phyloP scores from a whole-genome alignment of 2,888 invertebrate species.

The Chalcosyrphus nemorum region DNA sequence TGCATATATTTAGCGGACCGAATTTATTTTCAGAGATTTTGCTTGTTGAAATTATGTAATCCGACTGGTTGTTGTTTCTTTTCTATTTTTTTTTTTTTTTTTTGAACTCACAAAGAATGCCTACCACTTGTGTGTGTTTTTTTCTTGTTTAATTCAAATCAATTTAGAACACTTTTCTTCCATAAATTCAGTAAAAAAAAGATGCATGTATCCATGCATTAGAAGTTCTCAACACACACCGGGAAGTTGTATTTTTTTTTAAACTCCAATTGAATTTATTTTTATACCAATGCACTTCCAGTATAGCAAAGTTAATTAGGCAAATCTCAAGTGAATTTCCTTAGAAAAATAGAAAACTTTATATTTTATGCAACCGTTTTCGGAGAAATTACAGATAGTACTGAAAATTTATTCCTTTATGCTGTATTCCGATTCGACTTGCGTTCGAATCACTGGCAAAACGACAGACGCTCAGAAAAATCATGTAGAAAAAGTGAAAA shows the following conservation, averaged over 20 bases:
- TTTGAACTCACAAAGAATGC: constrained; percentile 39
- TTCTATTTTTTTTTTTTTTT: constrained; percentile 28
- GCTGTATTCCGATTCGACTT: constrained; percentile 24
- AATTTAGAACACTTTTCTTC: constrained; percentile 22
- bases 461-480: constrained; percentile 46
- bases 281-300: constrained; percentile 31
- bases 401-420: constrained; percentile 46
- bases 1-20: constrained; percentile 61
- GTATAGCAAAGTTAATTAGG: constrained; percentile 25
- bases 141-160: constrained; percentile 13
- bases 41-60: constrained; percentile 61
- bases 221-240: background rate
- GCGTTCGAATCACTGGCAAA: constrained; percentile 36
- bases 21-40: constrained; percentile 64
- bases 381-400: constrained; percentile 57
- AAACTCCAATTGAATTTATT: constrained; percentile 39
- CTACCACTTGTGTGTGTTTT: constrained; percentile 13
- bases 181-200: constrained; percentile 10
- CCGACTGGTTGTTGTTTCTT: constrained; percentile 22
- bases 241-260: background rate
- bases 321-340: constrained; percentile 12
- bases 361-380: constrained; percentile 65
- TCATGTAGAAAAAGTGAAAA: constrained; percentile 52
- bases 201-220: background rate
- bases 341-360: constrained; percentile 6